Conservation (phyloP, 2,797 vertebrate species). For the Sebastolobus altivelis region DNA sequence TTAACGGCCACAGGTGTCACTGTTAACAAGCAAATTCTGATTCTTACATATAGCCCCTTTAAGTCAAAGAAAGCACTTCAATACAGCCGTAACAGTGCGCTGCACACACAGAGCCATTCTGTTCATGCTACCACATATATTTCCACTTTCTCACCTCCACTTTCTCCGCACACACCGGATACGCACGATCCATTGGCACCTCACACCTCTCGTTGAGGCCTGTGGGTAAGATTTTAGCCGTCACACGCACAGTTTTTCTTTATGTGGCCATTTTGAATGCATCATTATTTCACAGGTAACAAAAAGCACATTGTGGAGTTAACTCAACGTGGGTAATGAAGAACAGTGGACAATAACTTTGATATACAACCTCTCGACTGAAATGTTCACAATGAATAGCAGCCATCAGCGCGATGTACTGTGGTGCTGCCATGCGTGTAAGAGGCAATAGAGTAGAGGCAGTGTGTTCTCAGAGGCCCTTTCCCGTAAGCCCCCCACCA, state of each 20-base stretch:
- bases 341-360: constrained; percentile 63
- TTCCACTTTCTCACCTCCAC: constrained; percentile 77
- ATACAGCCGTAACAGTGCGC: not conserved
- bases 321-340: constrained; percentile 41
- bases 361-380: constrained; percentile 54
- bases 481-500: constrained; percentile 74
- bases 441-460: constrained; percentile 55
- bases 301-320: constrained; percentile 47
- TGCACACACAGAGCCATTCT: not conserved
- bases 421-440: constrained; percentile 48
- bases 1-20: no score
- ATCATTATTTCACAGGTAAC: constrained; percentile 50
- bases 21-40: no score
- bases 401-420: constrained; percentile 33
- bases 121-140: constrained; percentile 19
- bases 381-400: constrained; percentile 49
- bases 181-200: constrained; percentile 74
- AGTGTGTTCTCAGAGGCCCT: constrained; percentile 65
- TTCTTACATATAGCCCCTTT: not conserved
- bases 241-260: constrained; percentile 33
- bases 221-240: constrained; percentile 43
- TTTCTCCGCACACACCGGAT: constrained; percentile 81
- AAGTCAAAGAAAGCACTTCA: constrained; percentile 7
- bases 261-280: constrained; percentile 31
- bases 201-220: constrained; percentile 70